Evolutionary conservation across 2,113 vertebrate genomes (phyloP).

Genomic region (Calypte anna): DNA sequence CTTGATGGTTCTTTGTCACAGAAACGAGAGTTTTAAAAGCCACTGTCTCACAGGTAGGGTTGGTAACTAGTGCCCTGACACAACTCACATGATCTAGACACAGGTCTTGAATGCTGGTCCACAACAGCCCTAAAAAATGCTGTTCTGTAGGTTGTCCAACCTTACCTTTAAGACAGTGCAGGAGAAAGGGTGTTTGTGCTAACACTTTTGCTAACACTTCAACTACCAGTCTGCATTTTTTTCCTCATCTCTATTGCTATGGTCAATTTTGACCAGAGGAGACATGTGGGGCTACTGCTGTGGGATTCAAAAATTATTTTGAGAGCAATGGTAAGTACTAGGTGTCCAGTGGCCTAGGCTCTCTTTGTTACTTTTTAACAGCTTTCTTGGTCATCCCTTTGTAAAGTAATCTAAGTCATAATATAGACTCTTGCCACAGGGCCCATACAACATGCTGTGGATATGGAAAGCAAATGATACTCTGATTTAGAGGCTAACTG

Average conservation of each 20-base stretch:
- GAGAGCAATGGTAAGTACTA: not conserved
- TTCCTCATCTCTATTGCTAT: not conserved
- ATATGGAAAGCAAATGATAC: not conserved
- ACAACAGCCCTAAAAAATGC: not conserved
- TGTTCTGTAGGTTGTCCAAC: not conserved
- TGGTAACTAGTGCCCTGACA: not conserved
- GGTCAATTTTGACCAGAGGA: not conserved
- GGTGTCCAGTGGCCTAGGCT: not conserved
- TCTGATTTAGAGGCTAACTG: not conserved
- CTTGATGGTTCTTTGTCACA: not conserved
- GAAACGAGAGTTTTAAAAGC: not conserved
- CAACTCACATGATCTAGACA: not conserved
- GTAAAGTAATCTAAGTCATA: not conserved
- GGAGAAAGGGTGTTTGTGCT: not conserved
- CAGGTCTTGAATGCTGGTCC: not conserved
- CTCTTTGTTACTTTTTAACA: not conserved
- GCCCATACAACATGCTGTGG: not conserved
- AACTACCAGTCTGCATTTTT: not conserved
- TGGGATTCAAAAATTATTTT: not conserved
- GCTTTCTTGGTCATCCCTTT: not conserved
- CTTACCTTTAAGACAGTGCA: not conserved
- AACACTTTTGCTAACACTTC: not conserved
- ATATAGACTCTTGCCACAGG: not conserved
- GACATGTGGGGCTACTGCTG: not conserved
- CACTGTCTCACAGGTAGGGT: not conserved